These are phyloP conservation scores for Zaprionus nigranus DNA, from an alignment of 1,140 invertebrate genomes.

Conservation along the genomic window DNA sequence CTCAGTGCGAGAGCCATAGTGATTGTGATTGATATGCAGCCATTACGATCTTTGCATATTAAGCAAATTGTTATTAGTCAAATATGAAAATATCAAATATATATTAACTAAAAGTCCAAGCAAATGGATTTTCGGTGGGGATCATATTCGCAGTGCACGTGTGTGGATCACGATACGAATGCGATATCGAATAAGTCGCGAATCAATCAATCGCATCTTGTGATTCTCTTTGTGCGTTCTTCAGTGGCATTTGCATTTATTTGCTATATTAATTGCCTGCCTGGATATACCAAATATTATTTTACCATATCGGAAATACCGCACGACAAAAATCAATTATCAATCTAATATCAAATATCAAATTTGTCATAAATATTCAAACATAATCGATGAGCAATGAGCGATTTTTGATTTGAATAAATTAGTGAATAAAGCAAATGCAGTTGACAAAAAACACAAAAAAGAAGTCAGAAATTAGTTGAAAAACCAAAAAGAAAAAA, in stretches of 20 bases:
- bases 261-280: constrained; percentile 33
- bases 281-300: constrained; percentile 27
- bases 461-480: not conserved
- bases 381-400: constrained; percentile 45
- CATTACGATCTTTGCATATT: constrained; percentile 47
- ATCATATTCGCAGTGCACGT: constrained; percentile 30
- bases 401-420: constrained; percentile 35
- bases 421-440: not conserved
- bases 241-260: constrained; percentile 30
- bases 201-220: constrained; percentile 29
- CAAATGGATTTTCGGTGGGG: not conserved
- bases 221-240: constrained; percentile 7
- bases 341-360: constrained; percentile 39
- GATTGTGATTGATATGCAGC: constrained; percentile 42
- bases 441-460: not conserved
- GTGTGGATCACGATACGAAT: constrained; percentile 18
- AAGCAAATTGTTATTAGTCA: constrained; percentile 35
- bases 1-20: constrained; percentile 8
- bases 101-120: constrained; percentile 13
- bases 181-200: not conserved
- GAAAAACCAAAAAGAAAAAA: constrained; percentile 1
- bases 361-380: constrained; percentile 44
- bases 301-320: constrained; percentile 48
- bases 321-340: constrained; percentile 35
- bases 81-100: constrained; percentile 30